Conservation (phyloP, 2,888 invertebrate genomes). For the Pyrocoelia pectoralis region DNA sequence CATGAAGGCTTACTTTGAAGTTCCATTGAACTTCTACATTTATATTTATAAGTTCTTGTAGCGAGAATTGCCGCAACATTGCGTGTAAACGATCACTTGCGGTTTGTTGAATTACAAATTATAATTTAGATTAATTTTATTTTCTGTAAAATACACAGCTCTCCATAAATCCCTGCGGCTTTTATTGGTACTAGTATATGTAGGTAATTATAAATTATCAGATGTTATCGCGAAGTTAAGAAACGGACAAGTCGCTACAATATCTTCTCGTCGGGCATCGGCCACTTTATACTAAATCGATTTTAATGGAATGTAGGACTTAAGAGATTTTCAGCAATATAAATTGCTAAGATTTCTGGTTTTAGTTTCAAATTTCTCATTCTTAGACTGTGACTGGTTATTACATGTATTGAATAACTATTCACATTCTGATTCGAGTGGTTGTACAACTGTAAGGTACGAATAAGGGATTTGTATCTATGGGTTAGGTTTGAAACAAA, state of each 20-base stretch:
- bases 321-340: conserved; percentile 33
- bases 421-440: conserved; percentile 33
- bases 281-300: conserved; percentile 29
- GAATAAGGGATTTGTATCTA: conserved; percentile 55
- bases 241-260: conserved; percentile 8
- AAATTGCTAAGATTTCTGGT: conserved; percentile 36
- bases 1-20: conserved; percentile 25
- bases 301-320: conserved; percentile 34
- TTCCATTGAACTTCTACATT: conserved; percentile 28
- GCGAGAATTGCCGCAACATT: conserved; percentile 30
- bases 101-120: conserved; percentile 41
- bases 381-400: conserved; percentile 33
- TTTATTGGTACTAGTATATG: conserved; percentile 22
- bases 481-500: conserved; percentile 54
- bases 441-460: conserved; percentile 49
- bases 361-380: conserved; percentile 31
- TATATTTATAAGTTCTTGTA: conserved; percentile 22
- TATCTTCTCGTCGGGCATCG: background rate
- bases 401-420: conserved; percentile 7
- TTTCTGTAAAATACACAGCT: conserved; percentile 34
- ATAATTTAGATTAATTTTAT: conserved; percentile 37
- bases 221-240: conserved; percentile 16
- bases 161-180: conserved; percentile 26
- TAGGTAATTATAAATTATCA: conserved; percentile 21
- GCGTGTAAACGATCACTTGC: conserved; percentile 33